Conservation (phyloP, 35 echinoderm and acorn worm species). For the Anneissia japonica region DNA sequence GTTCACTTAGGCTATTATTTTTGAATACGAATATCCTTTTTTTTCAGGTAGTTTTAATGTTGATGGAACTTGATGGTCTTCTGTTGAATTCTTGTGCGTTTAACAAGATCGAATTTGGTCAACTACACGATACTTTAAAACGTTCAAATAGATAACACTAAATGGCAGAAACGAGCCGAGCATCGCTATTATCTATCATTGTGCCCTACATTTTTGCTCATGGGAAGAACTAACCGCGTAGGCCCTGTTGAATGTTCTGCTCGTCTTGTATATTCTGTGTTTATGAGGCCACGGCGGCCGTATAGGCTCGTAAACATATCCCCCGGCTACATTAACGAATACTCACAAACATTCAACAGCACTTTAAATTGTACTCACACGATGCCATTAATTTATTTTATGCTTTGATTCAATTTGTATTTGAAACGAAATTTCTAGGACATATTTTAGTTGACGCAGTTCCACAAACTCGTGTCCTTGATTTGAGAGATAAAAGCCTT, state of each 20-base stretch:
- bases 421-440: not conserved
- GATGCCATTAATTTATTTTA: not conserved
- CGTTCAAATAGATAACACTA: too few relatives aligned
- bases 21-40: too few relatives aligned
- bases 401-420: conserved; percentile 2
- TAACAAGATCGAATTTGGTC: too few relatives aligned
- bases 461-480: too few relatives aligned
- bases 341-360: not conserved
- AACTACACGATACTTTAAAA: too few relatives aligned
- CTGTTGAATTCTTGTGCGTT: too few relatives aligned
- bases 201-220: not conserved
- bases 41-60: too few relatives aligned
- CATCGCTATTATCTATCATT: not conserved
- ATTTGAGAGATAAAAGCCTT: too few relatives aligned
- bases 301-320: not conserved
- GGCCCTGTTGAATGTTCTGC: not conserved
- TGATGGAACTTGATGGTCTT: too few relatives aligned
- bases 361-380: not conserved
- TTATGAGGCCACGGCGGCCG: not conserved
- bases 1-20: too few relatives aligned
- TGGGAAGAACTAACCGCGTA: not conserved
- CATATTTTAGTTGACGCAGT: too few relatives aligned
- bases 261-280: not conserved
- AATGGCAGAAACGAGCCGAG: not conserved
- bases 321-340: not conserved